These are phyloP conservation scores for Parnassius apollo DNA, from an alignment of 2,888 invertebrate genomes.

Conservation along the genomic window DNA sequence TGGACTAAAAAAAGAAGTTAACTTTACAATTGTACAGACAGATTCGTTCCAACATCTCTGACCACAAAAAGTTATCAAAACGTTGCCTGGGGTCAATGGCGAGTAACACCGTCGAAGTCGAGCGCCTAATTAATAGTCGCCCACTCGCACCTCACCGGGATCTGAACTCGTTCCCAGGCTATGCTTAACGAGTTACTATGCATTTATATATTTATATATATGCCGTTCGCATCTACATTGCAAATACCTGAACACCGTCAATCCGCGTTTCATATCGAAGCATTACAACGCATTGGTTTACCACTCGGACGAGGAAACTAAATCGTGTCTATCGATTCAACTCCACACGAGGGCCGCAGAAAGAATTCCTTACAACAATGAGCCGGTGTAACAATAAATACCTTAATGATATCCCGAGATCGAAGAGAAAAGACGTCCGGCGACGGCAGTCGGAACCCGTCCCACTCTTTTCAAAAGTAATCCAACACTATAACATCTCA, in stretches of 20 bases:
- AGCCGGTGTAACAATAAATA: constrained; percentile 80
- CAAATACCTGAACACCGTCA: constrained; percentile 68
- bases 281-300: constrained; percentile 50
- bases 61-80: constrained; percentile 48
- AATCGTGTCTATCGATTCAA: constrained; percentile 73
- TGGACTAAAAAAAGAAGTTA: constrained; percentile 7
- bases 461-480: constrained; percentile 72
- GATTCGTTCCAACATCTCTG: constrained; percentile 23
- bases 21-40: constrained; percentile 8
- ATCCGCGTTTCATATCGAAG: constrained; percentile 61
- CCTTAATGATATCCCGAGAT: constrained; percentile 81
- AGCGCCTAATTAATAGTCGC: constrained; percentile 71
- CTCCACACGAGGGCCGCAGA: constrained; percentile 67
- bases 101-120: constrained; percentile 56
- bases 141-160: constrained; percentile 52
- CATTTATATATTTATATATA: too few relatives aligned
- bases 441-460: constrained; percentile 66
- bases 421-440: constrained; percentile 76
- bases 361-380: constrained; percentile 80
- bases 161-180: constrained; percentile 48
- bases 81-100: constrained; percentile 29
- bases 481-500: constrained; percentile 67
- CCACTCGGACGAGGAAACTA: constrained; percentile 46
- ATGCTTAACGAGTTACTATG: constrained; percentile 35
- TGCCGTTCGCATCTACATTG: constrained; percentile 70